Evolutionary conservation across 1,140 invertebrate genomes (phyloP).

Genomic region (Physella acuta): DNA sequence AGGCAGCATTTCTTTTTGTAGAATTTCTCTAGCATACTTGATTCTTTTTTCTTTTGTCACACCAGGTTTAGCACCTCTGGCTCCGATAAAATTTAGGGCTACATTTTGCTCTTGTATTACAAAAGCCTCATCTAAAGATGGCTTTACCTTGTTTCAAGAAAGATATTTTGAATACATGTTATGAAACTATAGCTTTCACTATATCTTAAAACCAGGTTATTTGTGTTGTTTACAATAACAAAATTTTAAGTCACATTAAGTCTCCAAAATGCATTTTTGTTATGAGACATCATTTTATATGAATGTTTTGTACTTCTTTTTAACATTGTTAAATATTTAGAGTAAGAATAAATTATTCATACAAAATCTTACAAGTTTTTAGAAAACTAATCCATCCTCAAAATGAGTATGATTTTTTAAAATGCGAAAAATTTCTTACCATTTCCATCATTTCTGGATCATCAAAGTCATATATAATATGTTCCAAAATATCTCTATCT

Average conservation of each 20-base stretch:
- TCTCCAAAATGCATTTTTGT: no score
- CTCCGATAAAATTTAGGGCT: conserved; percentile 96
- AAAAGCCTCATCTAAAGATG: conserved; percentile 97
- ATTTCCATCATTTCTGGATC: conserved; percentile 99
- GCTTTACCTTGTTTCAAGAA: conserved; percentile 69
- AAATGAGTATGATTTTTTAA: no score
- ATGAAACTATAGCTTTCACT: no score
- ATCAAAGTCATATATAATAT: conserved; percentile 98
- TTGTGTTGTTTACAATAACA: no score
- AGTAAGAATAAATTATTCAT: no score
- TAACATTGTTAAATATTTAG: no score
- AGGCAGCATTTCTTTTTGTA: conserved; percentile 99
- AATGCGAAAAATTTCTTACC: conserved; percentile 62
- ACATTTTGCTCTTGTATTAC: conserved; percentile 99
- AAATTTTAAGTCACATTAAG: no score
- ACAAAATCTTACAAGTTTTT: no score
- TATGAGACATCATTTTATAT: no score
- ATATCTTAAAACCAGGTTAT: no score
- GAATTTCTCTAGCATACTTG: conserved; percentile 97
- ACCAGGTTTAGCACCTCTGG: conserved; percentile 91
- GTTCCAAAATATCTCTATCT: conserved; percentile 96
- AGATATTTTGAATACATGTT: conserved; percentile 2
- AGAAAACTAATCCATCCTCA: no score
- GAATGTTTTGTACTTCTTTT: no score
- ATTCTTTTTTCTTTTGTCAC: conserved; percentile 98